Base-by-base conservation (phyloP, 2,888 invertebrate genomes). In the Copidosoma aretas region DNA sequence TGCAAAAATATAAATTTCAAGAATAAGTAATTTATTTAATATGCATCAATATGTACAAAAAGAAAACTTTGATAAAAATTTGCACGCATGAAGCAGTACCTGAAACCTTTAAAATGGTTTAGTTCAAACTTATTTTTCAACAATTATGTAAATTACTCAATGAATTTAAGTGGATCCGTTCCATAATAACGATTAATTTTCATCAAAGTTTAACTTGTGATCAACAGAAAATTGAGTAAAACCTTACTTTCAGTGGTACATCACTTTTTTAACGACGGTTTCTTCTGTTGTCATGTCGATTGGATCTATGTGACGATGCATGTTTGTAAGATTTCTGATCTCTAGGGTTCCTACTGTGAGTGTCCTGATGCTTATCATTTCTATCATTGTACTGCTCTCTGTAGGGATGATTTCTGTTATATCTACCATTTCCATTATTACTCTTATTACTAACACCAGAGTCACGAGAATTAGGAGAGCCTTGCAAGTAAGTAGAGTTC, bases 371-470 rank as follows among this genome's bases (percentile, higher is more conserved):
- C 51, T 60, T 71, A 63, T 64, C 68, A 56, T 70, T 68, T 52
- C 74, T 73, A 17, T 73, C 72, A 53, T 75, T 72, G 66, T 70
- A 66, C 46, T 61, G 70, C n/a, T 63, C 66, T 25, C 52, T 41
- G 14, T 70, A 71, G 3, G 70, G 71, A 59, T 67, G 60, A 52
- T 71, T 73, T 54, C 71, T 72, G 43, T 74, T 65, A 70, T 80
- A 76, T 22, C 68, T 62, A 53, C 78, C 75, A 10, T 46, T 19
- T 25, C 77, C 68, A 39, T 70, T 73, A 51, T 71, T 32, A 32
- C 32, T 73, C 72, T 71, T 75, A 25, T 75, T 77, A 39, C n/a
- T n/a, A n/a, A n/a, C n/a, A n/a, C 75, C 71, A 17, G 78, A 76
- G 49, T 74, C 74, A 67, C 60, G 10, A 32, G 67, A 46, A 66